A percentile compares a stretch with the other conserved stretches of the same genome.
Evolutionary conservation across 2,797 vertebrate species (phyloP).

Genomic region (Dryobates pubescens): DNA sequence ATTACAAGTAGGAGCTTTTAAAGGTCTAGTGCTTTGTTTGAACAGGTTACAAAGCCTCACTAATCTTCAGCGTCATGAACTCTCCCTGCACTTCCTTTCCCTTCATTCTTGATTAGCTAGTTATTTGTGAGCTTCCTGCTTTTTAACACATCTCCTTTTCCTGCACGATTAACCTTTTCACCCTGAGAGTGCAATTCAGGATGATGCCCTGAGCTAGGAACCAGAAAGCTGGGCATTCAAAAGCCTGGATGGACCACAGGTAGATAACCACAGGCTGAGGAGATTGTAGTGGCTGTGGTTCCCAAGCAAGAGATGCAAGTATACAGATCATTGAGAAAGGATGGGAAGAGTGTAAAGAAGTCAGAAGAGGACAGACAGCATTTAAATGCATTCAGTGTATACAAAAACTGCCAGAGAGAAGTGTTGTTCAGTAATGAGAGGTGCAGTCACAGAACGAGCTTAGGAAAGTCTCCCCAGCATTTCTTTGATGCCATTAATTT

Average conservation of each 20-base stretch:
- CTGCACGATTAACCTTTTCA: constrained; percentile 41
- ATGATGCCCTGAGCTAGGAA: not conserved
- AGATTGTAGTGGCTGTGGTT: not conserved
- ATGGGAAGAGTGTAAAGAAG: not conserved
- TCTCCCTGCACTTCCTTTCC: constrained; percentile 36
- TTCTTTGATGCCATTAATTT: not conserved
- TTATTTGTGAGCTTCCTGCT: constrained; percentile 1
- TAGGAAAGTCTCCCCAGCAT: not conserved
- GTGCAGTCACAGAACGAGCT: not conserved
- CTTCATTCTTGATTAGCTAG: constrained; percentile 31
- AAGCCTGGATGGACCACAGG: not conserved
- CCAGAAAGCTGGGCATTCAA: not conserved
- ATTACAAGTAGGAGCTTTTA: not conserved
- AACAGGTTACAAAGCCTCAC: constrained; percentile 16
- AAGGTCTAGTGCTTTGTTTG: constrained; percentile 3
- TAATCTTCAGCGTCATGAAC: not conserved
- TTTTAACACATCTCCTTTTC: constrained; percentile 24
- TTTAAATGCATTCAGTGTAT: not conserved
- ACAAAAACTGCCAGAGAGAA: not conserved
- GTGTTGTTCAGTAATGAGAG: not conserved
- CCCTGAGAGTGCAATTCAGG: not conserved
- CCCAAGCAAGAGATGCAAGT: not conserved
- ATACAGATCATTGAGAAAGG: not conserved
- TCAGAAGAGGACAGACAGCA: not conserved
- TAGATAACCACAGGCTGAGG: not conserved